Evolutionary conservation across 2,797 vertebrate genomes (phyloP).

Genomic region (Phylloscopus collybita): DNA sequence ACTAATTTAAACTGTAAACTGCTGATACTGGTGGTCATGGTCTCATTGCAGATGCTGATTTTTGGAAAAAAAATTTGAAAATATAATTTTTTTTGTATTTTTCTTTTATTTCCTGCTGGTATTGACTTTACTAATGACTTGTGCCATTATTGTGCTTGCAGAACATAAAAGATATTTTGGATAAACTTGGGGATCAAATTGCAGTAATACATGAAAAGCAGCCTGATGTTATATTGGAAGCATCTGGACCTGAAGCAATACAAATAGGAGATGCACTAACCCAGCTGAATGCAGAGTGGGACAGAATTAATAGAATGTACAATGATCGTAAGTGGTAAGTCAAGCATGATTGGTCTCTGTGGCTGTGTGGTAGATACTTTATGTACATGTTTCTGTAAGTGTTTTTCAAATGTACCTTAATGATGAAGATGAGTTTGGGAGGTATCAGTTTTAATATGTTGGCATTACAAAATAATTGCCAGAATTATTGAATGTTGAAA

Average conservation of each 20-base stretch:
- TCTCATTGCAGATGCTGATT: background rate
- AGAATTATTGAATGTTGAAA: background rate
- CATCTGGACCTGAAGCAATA: slow-evolving; percentile 86
- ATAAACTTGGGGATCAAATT: slow-evolving; percentile 87
- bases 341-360: background rate
- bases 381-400: background rate
- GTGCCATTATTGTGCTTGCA: slow-evolving; percentile 62
- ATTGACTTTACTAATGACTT: background rate
- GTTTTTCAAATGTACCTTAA: background rate
- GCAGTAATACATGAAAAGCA: slow-evolving; percentile 88
- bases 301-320: slow-evolving; percentile 91
- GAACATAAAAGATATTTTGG: slow-evolving; percentile 90
- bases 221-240: slow-evolving; percentile 87
- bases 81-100: background rate
- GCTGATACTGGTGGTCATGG: background rate
- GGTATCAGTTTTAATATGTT: background rate
- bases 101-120: background rate
- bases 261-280: slow-evolving; percentile 88
- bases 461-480: background rate
- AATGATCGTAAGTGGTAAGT: slow-evolving; percentile 90
- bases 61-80: background rate
- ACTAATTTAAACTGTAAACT: background rate
- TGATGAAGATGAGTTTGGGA: background rate
- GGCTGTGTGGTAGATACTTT: background rate
- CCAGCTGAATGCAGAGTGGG: slow-evolving; percentile 92